Percentiles rank a stretch among this genome's conserved stretches.
Conservation (phyloP, 1,140 invertebrate species). For the Caerostris darwini region DNA sequence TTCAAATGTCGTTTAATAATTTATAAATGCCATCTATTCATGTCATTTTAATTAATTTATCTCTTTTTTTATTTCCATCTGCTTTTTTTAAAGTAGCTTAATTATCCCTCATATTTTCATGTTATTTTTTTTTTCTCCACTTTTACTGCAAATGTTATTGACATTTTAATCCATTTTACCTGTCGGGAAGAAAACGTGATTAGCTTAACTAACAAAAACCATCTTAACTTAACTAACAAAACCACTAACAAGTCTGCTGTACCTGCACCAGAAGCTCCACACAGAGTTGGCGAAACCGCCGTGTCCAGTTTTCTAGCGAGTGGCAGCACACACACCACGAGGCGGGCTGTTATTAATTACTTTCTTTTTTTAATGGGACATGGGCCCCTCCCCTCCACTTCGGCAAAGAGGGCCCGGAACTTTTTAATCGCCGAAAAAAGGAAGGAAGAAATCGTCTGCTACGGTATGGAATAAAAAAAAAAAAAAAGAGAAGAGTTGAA, state of each 20-base stretch:
- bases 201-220: too few relatives aligned
- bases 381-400: slow-evolving; percentile 40
- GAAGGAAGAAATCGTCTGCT: neutral
- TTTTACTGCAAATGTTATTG: neutral
- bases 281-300: neutral
- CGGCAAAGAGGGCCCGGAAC: neutral
- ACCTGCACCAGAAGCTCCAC: neutral
- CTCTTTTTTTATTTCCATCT: too few relatives aligned
- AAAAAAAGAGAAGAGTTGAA: slow-evolving; percentile 9
- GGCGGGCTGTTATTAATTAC: slow-evolving; percentile 50
- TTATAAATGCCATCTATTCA: too few relatives aligned
- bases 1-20: too few relatives aligned
- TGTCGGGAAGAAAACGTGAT: neutral
- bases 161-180: neutral
- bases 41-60: too few relatives aligned
- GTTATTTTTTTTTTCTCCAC: neutral
- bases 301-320: neutral
- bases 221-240: too few relatives aligned
- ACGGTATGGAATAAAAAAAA: neutral
- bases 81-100: too few relatives aligned
- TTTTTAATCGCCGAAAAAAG: neutral
- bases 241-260: neutral
- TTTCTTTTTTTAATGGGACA: slow-evolving; percentile 65
- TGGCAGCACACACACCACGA: slow-evolving; percentile 14
- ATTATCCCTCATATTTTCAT: too few relatives aligned